These are phyloP conservation scores for Nycticryphes semicollaris DNA, from an alignment of 2,113 vertebrate genomes.

Conservation along the genomic window DNA sequence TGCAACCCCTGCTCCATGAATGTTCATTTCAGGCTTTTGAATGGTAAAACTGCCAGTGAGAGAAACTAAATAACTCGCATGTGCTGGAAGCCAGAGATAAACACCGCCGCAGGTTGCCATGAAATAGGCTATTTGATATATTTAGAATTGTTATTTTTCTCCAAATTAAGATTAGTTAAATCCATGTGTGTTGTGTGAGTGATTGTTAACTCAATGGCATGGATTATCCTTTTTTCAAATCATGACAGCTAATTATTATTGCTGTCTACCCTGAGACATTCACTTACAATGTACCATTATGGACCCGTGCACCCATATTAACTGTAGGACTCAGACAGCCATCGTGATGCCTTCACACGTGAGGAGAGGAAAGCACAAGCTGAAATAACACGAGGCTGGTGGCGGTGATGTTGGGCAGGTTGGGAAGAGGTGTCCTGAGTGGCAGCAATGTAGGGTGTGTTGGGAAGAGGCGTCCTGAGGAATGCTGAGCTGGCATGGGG, in stretches of 20 bases:
- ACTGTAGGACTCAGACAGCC: conserved; percentile 47
- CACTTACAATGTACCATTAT: conserved; percentile 61
- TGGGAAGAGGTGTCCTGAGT: neutral
- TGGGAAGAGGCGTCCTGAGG: neutral
- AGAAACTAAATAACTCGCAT: conserved; percentile 65
- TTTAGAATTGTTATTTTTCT: conserved; percentile 81
- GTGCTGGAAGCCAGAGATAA: conserved; percentile 77
- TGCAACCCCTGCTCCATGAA: conserved; percentile 51
- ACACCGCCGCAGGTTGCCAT: conserved; percentile 69
- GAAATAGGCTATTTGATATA: conserved; percentile 73
- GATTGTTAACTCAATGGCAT: conserved; percentile 74
- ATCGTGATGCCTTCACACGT: neutral
- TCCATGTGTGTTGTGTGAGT: conserved; percentile 73
- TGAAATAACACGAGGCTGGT: neutral
- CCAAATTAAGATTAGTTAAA: conserved; percentile 82
- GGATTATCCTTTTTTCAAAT: conserved; percentile 78
- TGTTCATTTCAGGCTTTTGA: conserved; percentile 64
- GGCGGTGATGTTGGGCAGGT: accelerated
- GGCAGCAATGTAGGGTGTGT: neutral
- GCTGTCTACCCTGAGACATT: conserved; percentile 68
- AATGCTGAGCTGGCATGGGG: accelerated
- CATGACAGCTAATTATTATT: conserved; percentile 80
- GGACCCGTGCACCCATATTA: conserved; percentile 56
- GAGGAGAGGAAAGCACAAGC: neutral
- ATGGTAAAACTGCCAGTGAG: conserved; percentile 68